phyloP scores from a whole-genome alignment of 2,888 invertebrate genomes.

The Ectemnius continuus region DNA sequence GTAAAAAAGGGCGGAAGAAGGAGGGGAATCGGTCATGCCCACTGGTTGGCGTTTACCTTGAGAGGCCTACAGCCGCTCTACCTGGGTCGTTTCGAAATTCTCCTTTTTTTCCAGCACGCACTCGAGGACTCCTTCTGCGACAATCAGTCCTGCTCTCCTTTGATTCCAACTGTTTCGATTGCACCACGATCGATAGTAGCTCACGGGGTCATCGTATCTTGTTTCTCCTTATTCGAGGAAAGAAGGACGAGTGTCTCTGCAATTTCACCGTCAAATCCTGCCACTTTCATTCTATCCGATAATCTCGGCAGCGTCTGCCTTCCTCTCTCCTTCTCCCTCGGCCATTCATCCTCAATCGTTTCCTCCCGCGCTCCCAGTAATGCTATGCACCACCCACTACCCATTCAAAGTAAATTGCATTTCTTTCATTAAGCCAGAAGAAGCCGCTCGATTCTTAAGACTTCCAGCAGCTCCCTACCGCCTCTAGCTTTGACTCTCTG shows the following conservation, averaged over 20 bases:
- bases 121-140: no score
- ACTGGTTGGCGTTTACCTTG: slow-evolving; percentile 64
- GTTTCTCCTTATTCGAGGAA: no score
- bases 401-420: slow-evolving; percentile 30
- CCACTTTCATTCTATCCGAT: neutral
- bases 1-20: slow-evolving; percentile 55
- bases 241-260: neutral
- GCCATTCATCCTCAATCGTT: slow-evolving; percentile 49
- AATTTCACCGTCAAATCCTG: slow-evolving; percentile 23
- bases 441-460: slow-evolving; percentile 17
- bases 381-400: slow-evolving; percentile 37
- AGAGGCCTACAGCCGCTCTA: slow-evolving; percentile 52
- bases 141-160: no score
- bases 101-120: slow-evolving; percentile 12
- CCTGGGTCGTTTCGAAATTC: slow-evolving; percentile 18
- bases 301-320: slow-evolving; percentile 22
- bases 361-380: slow-evolving; percentile 34
- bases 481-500: neutral
- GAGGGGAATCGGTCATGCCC: slow-evolving; percentile 58
- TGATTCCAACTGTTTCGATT: no score
- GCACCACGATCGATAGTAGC: no score
- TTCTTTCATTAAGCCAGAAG: slow-evolving; percentile 27
- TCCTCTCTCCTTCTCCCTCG: neutral
- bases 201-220: no score
- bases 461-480: no score